Conservation (phyloP, 2,797 vertebrate species). For the Todus mexicanus region DNA sequence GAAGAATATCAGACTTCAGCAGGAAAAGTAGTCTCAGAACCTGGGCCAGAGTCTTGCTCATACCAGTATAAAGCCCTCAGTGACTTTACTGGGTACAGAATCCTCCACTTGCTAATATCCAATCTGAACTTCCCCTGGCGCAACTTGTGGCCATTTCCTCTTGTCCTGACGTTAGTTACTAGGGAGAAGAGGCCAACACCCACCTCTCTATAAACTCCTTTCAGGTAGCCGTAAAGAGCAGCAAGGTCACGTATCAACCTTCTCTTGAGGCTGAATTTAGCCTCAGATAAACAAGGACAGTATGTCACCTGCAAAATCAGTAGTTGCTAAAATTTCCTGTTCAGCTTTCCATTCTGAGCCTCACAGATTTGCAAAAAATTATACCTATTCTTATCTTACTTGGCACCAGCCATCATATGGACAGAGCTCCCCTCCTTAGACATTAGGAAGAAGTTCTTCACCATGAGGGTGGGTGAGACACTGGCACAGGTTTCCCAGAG, state of each 20-base stretch:
- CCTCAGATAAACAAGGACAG: background rate
- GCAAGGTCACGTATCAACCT: too few relatives aligned
- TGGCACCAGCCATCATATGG: background rate
- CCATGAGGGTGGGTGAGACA: too few relatives aligned
- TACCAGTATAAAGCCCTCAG: fast-evolving
- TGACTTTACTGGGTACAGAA: background rate
- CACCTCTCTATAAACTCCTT: too few relatives aligned
- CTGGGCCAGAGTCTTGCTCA: background rate
- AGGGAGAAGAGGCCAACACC: too few relatives aligned
- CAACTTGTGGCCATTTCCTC: too few relatives aligned
- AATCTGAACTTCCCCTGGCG: too few relatives aligned
- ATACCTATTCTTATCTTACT: background rate
- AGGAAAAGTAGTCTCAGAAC: background rate
- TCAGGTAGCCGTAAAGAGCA: too few relatives aligned
- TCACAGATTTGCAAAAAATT: background rate
- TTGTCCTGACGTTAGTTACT: too few relatives aligned
- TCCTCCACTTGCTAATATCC: background rate
- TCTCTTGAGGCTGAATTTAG: background rate
- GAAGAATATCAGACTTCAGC: background rate
- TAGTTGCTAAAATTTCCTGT: background rate
- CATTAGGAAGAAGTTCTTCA: too few relatives aligned
- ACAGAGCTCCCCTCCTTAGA: background rate
- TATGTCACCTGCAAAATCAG: background rate
- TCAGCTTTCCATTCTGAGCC: background rate
- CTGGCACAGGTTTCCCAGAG: too few relatives aligned